A percentile compares a stretch with the other conserved stretches of the same genome.
Evolutionary conservation across 2,797 vertebrate genomes (phyloP).

Genomic region (Mus minutoides): DNA sequence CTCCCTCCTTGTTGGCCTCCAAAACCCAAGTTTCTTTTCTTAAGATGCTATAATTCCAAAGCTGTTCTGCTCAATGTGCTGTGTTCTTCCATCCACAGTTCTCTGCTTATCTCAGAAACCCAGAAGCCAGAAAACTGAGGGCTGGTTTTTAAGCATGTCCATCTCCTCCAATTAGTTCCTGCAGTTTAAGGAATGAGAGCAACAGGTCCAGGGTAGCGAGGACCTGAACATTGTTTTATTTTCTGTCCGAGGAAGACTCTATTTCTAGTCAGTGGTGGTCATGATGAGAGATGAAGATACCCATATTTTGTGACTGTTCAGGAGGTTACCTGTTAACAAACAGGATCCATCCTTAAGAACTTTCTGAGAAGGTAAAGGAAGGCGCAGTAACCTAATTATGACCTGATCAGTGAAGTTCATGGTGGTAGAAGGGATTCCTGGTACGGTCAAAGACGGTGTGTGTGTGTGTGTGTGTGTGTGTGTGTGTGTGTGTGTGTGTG

Average conservation of each 20-base stretch:
- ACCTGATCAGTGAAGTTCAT: neutral
- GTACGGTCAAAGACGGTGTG: too few relatives aligned
- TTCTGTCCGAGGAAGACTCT: neutral
- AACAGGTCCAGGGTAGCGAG: too few relatives aligned
- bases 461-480: too few relatives aligned
- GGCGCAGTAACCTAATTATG: neutral
- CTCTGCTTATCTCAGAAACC: neutral
- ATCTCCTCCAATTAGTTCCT: neutral
- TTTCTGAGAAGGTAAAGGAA: neutral
- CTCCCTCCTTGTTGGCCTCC: neutral
- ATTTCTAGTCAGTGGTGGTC: neutral
- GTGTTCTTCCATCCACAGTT: neutral
- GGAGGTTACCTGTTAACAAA: neutral
- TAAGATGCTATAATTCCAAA: neutral
- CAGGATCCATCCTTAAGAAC: neutral
- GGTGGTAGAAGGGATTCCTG: neutral
- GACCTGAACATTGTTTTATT: neutral
- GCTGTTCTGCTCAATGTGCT: neutral
- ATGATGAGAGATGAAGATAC: neutral
- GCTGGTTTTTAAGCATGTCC: neutral
- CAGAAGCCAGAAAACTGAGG: neutral
- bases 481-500: too few relatives aligned
- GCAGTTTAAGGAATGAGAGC: neutral
- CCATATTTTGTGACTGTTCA: neutral
- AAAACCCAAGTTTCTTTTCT: neutral